Percentiles rank a stretch among this genome's conserved stretches.
Evolutionary conservation across 2,888 invertebrate species (phyloP).

Genomic region (Lysandra coridon): DNA sequence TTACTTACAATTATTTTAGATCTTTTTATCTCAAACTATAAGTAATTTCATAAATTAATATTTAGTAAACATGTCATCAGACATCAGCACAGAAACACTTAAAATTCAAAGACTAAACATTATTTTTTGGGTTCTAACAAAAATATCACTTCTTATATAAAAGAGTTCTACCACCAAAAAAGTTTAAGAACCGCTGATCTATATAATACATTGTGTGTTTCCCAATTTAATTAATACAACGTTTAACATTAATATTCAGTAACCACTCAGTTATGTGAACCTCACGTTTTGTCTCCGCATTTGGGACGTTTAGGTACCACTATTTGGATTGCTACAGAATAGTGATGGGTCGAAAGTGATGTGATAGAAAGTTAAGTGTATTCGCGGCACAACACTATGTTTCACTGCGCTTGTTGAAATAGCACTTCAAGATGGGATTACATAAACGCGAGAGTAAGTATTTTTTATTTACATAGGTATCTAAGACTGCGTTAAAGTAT

Average conservation of each 20-base stretch:
- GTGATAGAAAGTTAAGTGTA: slow-evolving; percentile 47
- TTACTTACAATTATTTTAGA: neutral
- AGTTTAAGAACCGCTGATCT: too few species aligned
- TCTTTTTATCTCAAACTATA: too few species aligned
- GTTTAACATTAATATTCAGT: neutral
- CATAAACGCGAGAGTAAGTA: slow-evolving; percentile 72
- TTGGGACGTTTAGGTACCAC: slow-evolving; percentile 30
- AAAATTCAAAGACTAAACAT: too few species aligned
- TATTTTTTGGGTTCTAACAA: too few species aligned
- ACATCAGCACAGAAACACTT: too few species aligned
- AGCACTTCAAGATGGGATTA: slow-evolving; percentile 61
- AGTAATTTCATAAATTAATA: too few species aligned
- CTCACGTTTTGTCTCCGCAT: slow-evolving; percentile 19
- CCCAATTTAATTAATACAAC: too few species aligned
- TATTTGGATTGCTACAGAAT: slow-evolving; percentile 36
- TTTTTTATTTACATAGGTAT: slow-evolving; percentile 17
- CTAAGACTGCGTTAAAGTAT: neutral
- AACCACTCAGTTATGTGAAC: neutral
- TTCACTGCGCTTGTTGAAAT: slow-evolving; percentile 43
- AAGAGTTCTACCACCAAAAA: too few species aligned
- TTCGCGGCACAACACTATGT: slow-evolving; percentile 45
- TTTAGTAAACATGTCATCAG: too few species aligned
- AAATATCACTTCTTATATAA: too few species aligned
- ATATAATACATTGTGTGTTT: too few species aligned
- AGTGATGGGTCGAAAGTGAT: slow-evolving; percentile 56